These are phyloP conservation scores for Grantiella picta DNA, from an alignment of 2,113 vertebrate species.

Conservation along the genomic window DNA sequence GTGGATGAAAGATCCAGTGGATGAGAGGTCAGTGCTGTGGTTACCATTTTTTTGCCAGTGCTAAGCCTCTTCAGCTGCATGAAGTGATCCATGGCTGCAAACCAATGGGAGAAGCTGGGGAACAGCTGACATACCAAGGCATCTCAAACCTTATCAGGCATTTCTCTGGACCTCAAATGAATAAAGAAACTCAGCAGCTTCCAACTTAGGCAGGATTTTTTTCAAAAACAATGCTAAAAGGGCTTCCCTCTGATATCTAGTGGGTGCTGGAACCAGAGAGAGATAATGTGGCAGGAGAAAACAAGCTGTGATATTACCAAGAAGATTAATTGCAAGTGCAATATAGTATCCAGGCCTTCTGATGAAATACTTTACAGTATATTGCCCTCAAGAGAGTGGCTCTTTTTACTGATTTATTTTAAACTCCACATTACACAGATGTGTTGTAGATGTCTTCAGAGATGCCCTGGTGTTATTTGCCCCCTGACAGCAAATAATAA, in stretches of 20 bases:
- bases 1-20: fast-evolving
- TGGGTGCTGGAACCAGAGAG: not conserved
- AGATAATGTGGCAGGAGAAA: not conserved
- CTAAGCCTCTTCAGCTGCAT: not conserved
- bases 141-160: not conserved
- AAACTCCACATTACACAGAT: slow-evolving; percentile 43
- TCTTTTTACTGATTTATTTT: slow-evolving; percentile 64
- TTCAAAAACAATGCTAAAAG: not conserved
- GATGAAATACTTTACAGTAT: slow-evolving; percentile 62
- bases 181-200: not conserved
- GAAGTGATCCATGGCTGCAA: not conserved
- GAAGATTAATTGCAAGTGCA: slow-evolving; percentile 63
- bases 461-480: slow-evolving; percentile 39
- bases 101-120: not conserved
- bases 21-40: not conserved
- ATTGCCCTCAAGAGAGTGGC: slow-evolving; percentile 43
- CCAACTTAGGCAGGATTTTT: not conserved
- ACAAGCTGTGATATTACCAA: not conserved
- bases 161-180: not conserved
- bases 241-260: slow-evolving; percentile 18
- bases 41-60: not conserved
- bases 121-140: not conserved
- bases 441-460: slow-evolving; percentile 9
- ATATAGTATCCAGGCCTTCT: slow-evolving; percentile 46
- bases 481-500: slow-evolving; percentile 55